Base-by-base conservation (phyloP, 2,888 invertebrate genomes). In the Hybos culiciformis region DNA sequence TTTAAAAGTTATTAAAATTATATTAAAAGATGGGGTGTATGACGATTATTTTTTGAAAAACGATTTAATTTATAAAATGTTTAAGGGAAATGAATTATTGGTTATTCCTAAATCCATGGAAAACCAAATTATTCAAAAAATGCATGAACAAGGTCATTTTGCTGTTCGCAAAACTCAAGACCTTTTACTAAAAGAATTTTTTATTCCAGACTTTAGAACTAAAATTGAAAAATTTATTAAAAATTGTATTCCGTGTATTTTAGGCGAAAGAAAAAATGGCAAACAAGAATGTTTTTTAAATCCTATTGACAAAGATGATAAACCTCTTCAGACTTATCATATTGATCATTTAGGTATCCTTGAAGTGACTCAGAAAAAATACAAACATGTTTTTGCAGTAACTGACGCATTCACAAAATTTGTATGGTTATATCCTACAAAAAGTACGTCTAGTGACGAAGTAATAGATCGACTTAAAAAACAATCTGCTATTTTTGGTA, bases 221-320 rank as follows among this genome's bases (percentile, higher is more conserved):
- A 52, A 50, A 15, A 37, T 45, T 1, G 20, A 26, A 1, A 37
- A 12, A 2, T 26, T 46, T 4, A 42, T 50, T 3, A 41, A 29
- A 29, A 41, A 37, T 11, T 44, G 44, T 15, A 36, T 44, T 8
- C 7, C 14, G 7, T 41, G 32, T 21, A 44, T 44, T 6, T n/a
- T 41, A 7, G 23, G 19, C 8, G 44, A 42, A 23, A 38, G 41
- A 17, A 49, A 61, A 40, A 44, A 40, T 4, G 60, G 62, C 3
- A 61, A 57, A 41, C 50, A 58, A 37, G 57, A 60, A 47, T 60
- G 60, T 12, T 51, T 51, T 18, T 45, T 61, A 12, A 40, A 60
- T 41, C 49, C 54, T 0, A 50, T 62, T 1, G 51, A 53, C 12
- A 62, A 62, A 42, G 57, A 47, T 14, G 52, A 46, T 1, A 34